phyloP scores from a whole-genome alignment of 1,140 invertebrate species.

The Triops cancriformis region DNA sequence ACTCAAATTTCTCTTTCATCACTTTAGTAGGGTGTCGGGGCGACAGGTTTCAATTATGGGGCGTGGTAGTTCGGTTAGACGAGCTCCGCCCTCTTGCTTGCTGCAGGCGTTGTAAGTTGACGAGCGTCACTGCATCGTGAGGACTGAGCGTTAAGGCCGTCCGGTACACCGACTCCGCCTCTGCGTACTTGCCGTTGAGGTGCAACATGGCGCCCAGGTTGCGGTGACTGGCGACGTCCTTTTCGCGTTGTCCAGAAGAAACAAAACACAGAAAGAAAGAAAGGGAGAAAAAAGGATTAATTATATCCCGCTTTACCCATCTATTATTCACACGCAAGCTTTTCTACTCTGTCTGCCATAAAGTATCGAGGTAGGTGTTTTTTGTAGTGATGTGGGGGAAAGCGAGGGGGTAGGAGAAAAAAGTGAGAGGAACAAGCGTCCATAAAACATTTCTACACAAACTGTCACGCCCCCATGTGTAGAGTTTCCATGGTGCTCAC shows the following conservation, averaged over 20 bases:
- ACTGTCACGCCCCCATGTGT: neutral
- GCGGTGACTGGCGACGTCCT: constrained; percentile 46
- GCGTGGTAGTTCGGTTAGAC: neutral
- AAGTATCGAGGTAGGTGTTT: too few relatives aligned
- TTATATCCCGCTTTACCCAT: neutral
- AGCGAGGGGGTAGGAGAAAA: constrained; percentile 32
- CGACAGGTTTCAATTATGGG: neutral
- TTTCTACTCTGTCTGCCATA: constrained; percentile 40
- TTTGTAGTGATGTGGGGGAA: too few relatives aligned
- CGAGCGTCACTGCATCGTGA: constrained; percentile 43
- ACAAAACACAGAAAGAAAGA: neutral
- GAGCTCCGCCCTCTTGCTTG: constrained; percentile 7
- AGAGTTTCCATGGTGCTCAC: neutral
- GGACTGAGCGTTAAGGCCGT: constrained; percentile 44
- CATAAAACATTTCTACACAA: neutral
- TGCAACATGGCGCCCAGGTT: constrained; percentile 51
- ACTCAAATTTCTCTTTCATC: too few relatives aligned
- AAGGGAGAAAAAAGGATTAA: neutral
- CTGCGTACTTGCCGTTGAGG: constrained; percentile 44
- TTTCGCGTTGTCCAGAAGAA: constrained; percentile 24
- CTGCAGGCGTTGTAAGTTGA: constrained; percentile 43
- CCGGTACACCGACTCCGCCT: constrained; percentile 45
- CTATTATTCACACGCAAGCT: constrained; percentile 29
- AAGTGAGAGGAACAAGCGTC: neutral
- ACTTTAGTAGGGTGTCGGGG: too few relatives aligned